Conservation (phyloP, 2,888 invertebrate species). For the Oconnorella tubifera region DNA sequence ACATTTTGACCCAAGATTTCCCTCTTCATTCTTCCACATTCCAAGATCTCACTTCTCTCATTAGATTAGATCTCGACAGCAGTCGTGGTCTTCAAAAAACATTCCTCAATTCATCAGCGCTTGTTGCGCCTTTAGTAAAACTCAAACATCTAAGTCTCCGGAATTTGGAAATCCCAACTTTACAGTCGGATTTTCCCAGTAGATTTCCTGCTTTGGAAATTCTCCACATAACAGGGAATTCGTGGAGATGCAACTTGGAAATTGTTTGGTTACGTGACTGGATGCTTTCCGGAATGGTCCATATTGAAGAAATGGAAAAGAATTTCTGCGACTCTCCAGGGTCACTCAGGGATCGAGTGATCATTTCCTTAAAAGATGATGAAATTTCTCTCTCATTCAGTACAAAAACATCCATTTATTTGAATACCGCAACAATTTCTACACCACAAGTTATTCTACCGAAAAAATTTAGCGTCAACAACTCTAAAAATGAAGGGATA, state of each 20-base stretch:
- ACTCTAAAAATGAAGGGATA: too few relatives aligned
- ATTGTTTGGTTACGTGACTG: constrained; percentile 13
- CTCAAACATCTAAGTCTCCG: constrained; percentile 8
- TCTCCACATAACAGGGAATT: constrained; percentile 48
- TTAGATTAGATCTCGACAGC: constrained; percentile 3
- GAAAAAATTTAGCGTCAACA: too few relatives aligned
- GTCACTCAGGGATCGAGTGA: too few relatives aligned
- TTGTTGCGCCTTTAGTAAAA: not conserved
- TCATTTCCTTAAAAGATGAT: too few relatives aligned
- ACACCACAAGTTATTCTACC: too few relatives aligned
- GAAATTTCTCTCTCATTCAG: too few relatives aligned
- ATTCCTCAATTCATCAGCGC: not conserved
- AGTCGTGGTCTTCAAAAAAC: constrained; percentile 1
- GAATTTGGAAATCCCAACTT: not conserved
- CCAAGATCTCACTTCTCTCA: constrained; percentile 1
- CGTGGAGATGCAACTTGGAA: constrained; percentile 59
- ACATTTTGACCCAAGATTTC: not conserved
- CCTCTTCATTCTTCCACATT: not conserved
- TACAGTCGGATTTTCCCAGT: not conserved
- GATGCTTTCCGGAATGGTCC: constrained; percentile 1
- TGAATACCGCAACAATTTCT: too few relatives aligned
- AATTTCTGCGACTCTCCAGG: too few relatives aligned
- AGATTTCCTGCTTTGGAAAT: not conserved
- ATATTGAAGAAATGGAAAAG: constrained; percentile 3
- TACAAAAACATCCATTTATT: too few relatives aligned